Evolutionary conservation across 2,888 invertebrate genomes (phyloP).

Genomic region (Apamea crenata): DNA sequence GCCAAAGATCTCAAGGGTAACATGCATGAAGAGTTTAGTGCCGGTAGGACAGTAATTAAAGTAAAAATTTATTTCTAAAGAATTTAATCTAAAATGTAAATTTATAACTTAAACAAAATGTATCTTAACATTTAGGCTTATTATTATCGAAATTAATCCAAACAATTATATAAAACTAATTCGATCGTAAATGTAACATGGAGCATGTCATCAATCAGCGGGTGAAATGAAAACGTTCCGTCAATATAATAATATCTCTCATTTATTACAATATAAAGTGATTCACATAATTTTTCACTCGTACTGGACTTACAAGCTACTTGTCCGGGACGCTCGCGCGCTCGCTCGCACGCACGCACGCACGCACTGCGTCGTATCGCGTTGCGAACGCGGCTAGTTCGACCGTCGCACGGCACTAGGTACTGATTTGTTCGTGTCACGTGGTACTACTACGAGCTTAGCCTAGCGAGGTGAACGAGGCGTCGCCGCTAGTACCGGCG

Average conservation of each 20-base stretch:
- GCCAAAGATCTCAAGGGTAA: constrained; percentile 67
- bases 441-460: constrained; percentile 61
- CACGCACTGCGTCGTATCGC: constrained; percentile 31
- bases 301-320: constrained; percentile 70
- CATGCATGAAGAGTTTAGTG: constrained; percentile 77
- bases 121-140: constrained; percentile 72
- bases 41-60: constrained; percentile 70
- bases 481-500: constrained; percentile 83
- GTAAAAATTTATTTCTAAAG: constrained; percentile 71
- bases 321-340: constrained; percentile 65
- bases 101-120: constrained; percentile 77
- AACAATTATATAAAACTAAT: constrained; percentile 68
- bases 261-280: constrained; percentile 78
- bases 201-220: constrained; percentile 63
- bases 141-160: constrained; percentile 70
- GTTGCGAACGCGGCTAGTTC: constrained; percentile 49
- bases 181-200: constrained; percentile 63
- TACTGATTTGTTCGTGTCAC: constrained; percentile 66
- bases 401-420: constrained; percentile 58
- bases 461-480: constrained; percentile 52
- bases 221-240: constrained; percentile 80
- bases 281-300: constrained; percentile 77
- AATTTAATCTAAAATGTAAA: constrained; percentile 81
- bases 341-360: constrained; percentile 42
- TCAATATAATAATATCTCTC: constrained; percentile 72